Evolutionary conservation across 2,888 invertebrate species (phyloP), one percentile per base, ranked within the genome.

Genomic region (Melanotus villosus): DNA sequence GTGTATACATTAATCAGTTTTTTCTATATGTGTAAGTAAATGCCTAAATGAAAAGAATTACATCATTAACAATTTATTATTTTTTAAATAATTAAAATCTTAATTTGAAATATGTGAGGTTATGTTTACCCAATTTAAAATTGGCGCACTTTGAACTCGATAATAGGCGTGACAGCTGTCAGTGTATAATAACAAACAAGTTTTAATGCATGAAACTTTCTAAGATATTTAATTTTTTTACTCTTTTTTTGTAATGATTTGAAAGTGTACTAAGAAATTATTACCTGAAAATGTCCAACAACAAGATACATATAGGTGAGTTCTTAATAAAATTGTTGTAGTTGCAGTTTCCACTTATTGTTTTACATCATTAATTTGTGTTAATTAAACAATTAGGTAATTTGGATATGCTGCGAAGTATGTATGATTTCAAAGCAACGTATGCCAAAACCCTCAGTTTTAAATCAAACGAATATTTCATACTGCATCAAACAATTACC

Each of bases 341-440:
- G 2, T 47, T 47, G 9, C 7, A 16, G 12, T 23, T 23, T 9
- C 4, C 7, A 12, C n/a, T 6, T 9, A n/a, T 6, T 5, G 9
- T 21, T 9, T 21, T 36, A 5, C 34, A 41, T 45, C 26, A 23
- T 19, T 45, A 62, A 60, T 65, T 57, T 14, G 21, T 7, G 38
- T 12, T 26, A 26, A 57, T 54, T 36, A 58, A 23, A 16, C 58
- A 70, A 86, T 86, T 67, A 83, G 93, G 90, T 80, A 90, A 90
- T 81, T 88, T 89, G 84, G 93, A 94, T 84, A 93, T 95, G 93
- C 89, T 95, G 34, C 91, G 92, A 84, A 93, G 93, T 59, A 85
- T 93, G 63, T 95, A 94, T 79, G 93, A 94, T 81, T 95, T 95
- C 80, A 92, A 93, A 83, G 94, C 94, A 63, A 93, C 93, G 50